phyloP scores from a whole-genome alignment of 30 jellyfish, hydroid and myxozoan species.

The Clytia hemisphaerica region DNA sequence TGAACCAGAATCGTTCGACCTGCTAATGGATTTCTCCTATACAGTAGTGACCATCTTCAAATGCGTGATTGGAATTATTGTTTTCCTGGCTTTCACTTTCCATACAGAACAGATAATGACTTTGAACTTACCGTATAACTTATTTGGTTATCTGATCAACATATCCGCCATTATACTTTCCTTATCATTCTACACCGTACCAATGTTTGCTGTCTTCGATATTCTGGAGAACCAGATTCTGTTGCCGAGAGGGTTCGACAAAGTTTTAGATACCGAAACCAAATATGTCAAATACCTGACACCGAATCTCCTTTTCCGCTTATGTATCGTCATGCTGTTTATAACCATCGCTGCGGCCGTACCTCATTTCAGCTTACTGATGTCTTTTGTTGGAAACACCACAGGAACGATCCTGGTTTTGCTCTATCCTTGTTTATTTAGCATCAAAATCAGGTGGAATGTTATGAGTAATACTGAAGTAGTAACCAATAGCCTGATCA shows the following conservation, averaged over 20 bases:
- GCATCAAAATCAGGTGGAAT: constrained; percentile 75
- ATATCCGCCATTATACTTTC: constrained; percentile 76
- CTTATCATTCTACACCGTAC: constrained; percentile 80
- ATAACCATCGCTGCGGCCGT: constrained; percentile 66
- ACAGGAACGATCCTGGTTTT: constrained; percentile 76
- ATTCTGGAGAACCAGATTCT: constrained; percentile 73
- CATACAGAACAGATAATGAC: constrained; percentile 87
- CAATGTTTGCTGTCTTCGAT: constrained; percentile 85
- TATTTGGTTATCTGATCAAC: constrained; percentile 55
- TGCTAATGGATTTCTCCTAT: constrained; percentile 86
- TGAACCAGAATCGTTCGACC: constrained; percentile 89
- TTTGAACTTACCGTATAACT: constrained; percentile 67
- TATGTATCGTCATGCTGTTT: constrained; percentile 44
- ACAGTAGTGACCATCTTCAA: constrained; percentile 81
- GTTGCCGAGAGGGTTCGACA: constrained; percentile 39
- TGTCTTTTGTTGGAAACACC: constrained; percentile 92
- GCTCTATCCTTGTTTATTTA: constrained; percentile 68
- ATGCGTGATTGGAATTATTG: constrained; percentile 89
- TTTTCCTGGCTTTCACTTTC: constrained; percentile 77
- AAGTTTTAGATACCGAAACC: constrained; percentile 53
- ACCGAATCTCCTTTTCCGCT: constrained; percentile 75
- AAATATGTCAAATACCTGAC: constrained; percentile 33
- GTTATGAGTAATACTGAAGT: constrained; percentile 55
- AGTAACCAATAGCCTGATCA: constrained; percentile 54
- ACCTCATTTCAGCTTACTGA: constrained; percentile 90